These are phyloP conservation scores for Galemys pyrenaicus DNA, from an alignment of 2,113 vertebrate species.

Conservation along the genomic window DNA sequence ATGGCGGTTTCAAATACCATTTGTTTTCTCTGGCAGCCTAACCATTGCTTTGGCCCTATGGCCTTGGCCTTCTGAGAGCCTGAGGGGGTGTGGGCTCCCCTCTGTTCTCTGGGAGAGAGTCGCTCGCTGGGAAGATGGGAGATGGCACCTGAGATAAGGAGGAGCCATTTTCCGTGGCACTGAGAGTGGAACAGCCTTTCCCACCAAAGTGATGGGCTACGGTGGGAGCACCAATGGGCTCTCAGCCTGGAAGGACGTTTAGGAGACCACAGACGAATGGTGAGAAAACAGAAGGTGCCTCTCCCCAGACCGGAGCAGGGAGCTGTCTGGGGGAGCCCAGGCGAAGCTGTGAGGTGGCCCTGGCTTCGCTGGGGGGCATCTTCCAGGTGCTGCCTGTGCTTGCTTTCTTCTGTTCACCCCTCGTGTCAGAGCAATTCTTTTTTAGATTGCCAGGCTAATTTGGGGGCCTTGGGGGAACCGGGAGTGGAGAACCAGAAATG, in stretches of 20 bases:
- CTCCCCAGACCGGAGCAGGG: not conserved
- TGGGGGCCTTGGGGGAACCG: not conserved
- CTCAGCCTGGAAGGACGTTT: not conserved
- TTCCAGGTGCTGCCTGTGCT: not conserved
- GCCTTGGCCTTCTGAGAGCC: not conserved
- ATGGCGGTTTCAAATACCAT: not conserved
- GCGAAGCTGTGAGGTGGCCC: not conserved
- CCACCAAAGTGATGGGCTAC: not conserved
- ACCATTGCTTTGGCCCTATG: not conserved
- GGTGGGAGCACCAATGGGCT: not conserved
- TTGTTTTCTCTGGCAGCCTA: not conserved
- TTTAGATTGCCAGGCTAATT: not conserved
- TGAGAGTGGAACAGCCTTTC: not conserved
- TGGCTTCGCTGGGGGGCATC: not conserved
- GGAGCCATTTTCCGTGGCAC: not conserved
- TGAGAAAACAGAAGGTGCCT: not conserved
- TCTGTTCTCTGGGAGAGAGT: rapidly evolving
- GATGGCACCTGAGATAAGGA: not conserved
- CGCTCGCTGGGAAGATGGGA: not conserved
- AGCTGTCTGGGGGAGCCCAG: not conserved
- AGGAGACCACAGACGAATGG: not conserved
- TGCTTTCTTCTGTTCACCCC: not conserved
- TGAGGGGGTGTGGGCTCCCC: not conserved
- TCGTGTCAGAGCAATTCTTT: not conserved
- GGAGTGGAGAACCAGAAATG: not conserved